Evolutionary conservation across 2,888 invertebrate genomes (phyloP).

Genomic region (Drosophila robusta): DNA sequence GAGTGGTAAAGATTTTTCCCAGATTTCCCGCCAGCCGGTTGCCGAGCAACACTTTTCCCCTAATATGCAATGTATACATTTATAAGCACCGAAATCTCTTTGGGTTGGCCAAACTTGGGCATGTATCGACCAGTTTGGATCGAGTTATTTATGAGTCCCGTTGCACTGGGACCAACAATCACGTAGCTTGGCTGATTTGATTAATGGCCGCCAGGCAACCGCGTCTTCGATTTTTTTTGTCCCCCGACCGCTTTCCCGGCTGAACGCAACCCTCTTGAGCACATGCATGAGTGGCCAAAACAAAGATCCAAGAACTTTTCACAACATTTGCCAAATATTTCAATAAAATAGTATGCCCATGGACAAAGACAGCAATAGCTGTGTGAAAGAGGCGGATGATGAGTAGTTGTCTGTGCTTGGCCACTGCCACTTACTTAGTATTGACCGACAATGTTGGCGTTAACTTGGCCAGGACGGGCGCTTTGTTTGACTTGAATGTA

Average conservation of each 20-base stretch:
- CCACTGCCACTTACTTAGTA: constrained; percentile 58
- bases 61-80: constrained; percentile 31
- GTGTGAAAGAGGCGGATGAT: constrained; percentile 35
- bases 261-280: constrained; percentile 5
- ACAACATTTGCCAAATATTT: constrained; percentile 60
- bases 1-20: constrained; percentile 27
- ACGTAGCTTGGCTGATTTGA: constrained; percentile 63
- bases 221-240: constrained; percentile 54
- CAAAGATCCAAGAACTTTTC: constrained; percentile 64
- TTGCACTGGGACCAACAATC: constrained; percentile 58
- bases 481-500: constrained; percentile 68
- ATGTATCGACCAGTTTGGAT: constrained; percentile 25
- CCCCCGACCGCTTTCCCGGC: neutral
- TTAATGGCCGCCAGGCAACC: constrained; percentile 67
- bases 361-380: constrained; percentile 16
- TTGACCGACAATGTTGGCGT: constrained; percentile 57
- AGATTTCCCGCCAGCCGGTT: constrained; percentile 31
- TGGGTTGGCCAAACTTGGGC: constrained; percentile 6
- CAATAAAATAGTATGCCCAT: constrained; percentile 27
- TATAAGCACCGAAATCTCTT: constrained; percentile 54
- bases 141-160: constrained; percentile 66
- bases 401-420: constrained; percentile 46
- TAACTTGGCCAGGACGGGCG: constrained; percentile 50
- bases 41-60: constrained; percentile 32
- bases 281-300: constrained; percentile 52